Conservation (phyloP, 2,888 invertebrate species). For the Agrypnus murinus region DNA sequence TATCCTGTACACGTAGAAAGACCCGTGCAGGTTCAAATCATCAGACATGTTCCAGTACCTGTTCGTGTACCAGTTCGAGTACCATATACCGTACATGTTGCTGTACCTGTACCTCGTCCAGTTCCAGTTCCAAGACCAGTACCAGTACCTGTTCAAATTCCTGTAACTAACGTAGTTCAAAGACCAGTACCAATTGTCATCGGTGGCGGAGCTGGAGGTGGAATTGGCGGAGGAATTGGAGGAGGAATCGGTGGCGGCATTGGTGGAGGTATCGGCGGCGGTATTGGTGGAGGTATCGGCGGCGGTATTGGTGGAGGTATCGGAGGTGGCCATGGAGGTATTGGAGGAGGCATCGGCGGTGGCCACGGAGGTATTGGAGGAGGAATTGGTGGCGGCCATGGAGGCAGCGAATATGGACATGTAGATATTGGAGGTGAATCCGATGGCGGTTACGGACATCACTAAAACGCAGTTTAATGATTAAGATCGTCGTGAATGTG, state of each 20-base stretch:
- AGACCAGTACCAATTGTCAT: conserved; percentile 62
- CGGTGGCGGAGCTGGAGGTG: conserved; percentile 56
- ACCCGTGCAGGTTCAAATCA: conserved; percentile 73
- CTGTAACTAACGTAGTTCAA: conserved; percentile 72
- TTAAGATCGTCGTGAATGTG: no score
- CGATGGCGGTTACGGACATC: no score
- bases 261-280: conserved; percentile 43
- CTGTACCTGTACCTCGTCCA: conserved; percentile 66
- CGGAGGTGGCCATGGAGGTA: conserved; percentile 9
- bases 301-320: conserved; percentile 27
- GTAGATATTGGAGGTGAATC: conserved; percentile 23
- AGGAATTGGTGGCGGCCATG: no score
- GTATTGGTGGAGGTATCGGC: conserved; percentile 37
- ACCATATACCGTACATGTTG: conserved; percentile 64
- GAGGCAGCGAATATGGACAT: neutral
- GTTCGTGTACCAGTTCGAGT: conserved; percentile 70
- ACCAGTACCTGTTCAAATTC: conserved; percentile 72
- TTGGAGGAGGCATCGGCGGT: no score
- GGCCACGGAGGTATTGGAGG: no score
- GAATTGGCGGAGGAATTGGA: conserved; percentile 47
- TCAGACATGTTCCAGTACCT: conserved; percentile 72
- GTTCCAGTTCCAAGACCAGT: conserved; percentile 71
- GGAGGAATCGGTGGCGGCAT: conserved; percentile 52
- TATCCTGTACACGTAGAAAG: conserved; percentile 72
- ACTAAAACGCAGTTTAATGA: no score